Evolutionary conservation across 2,797 vertebrate species (phyloP).

Genomic region (Hyperoplus immaculatus): DNA sequence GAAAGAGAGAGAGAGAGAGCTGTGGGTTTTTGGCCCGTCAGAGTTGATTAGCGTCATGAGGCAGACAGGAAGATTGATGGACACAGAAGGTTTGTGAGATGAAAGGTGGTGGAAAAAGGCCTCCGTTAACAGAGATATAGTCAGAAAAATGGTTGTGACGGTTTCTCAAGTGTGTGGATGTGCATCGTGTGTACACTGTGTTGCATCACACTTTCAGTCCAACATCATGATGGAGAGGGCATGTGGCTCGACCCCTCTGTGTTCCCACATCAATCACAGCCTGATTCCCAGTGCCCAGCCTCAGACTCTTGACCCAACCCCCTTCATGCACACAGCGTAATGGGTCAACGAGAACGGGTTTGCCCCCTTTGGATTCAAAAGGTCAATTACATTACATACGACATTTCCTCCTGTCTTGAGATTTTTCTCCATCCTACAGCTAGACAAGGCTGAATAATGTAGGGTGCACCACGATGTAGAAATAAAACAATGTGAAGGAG

Average conservation of each 20-base stretch:
- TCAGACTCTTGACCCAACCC: conserved; percentile 69
- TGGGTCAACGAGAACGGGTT: conserved; percentile 45
- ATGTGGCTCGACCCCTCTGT: conserved; percentile 52
- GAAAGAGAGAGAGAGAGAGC: background rate
- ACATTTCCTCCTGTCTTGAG: conserved; percentile 61
- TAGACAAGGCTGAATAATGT: conserved; percentile 61
- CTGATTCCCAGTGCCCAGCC: conserved; percentile 55
- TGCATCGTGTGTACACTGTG: conserved; percentile 42
- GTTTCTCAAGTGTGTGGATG: conserved; percentile 29
- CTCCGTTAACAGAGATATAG: conserved; percentile 21
- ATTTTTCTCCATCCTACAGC: conserved; percentile 47
- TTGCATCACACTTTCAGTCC: conserved; percentile 37
- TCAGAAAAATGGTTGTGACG: conserved; percentile 11
- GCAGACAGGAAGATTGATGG: conserved; percentile 64
- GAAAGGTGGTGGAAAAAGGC: conserved; percentile 42
- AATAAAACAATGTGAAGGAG: conserved; percentile 18
- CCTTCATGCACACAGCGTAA: conserved; percentile 57
- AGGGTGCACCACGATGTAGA: conserved; percentile 7
- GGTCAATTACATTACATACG: conserved; percentile 46
- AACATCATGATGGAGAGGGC: conserved; percentile 63
- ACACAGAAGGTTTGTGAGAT: conserved; percentile 50
- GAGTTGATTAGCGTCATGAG: conserved; percentile 63
- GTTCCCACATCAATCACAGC: conserved; percentile 75
- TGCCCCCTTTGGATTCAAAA: conserved; percentile 56
- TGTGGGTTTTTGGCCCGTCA: conserved; percentile 59